Base-by-base conservation (phyloP, 2,113 vertebrate species). In the Hyaena hyaena region DNA sequence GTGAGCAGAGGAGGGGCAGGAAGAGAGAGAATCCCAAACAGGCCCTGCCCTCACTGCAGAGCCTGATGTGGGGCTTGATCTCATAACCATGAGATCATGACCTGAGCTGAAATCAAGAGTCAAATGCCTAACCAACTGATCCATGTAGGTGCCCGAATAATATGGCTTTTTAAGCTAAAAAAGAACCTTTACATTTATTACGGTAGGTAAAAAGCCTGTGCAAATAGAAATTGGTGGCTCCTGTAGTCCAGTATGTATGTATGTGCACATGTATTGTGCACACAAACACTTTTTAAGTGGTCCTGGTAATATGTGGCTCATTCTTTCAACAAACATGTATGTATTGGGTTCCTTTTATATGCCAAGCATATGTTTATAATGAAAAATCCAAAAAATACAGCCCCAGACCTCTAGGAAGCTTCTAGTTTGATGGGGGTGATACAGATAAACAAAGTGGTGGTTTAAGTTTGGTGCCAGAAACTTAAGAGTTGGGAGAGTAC, bases 381-480 rank as follows among this genome's bases (percentile, higher is more conserved):
- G 63, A 16, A 93, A 97, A 97, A 89, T 15, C 26, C 4, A n/a
- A 76, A 94, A 93, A 26, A 66, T 15, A 74, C 15, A 95, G 31
- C 50, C 61, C n/a, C 35, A 76, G 8, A 31, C 43, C 61, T 97
- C 76, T 91, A 77, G 76, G 33, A 83, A 63, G 17, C 53, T 96
- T 92, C n/a, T 5, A 73, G 6, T 96, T 82, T 68, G 71, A 48
- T 97, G 65, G 55, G 33, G 2, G 1, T 90, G 63, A 92, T 92
- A 86, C 7, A 89, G 43, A 76, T 84, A 90, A 91, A 28, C 86
- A 91, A 76, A 88, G 31, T 76, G 58, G 43, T 82, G 68, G 86
- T 91, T 91, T 91, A 94, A 94, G 21, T 89, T 96, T 48, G 94
- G 39, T 77, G 74, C 48, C 50, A 88, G 53, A 90, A 96, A 84